Evolutionary conservation across 1,140 invertebrate species (phyloP), one percentile per base, ranked within the genome.

Genomic region (Rhagoletis zephyria): DNA sequence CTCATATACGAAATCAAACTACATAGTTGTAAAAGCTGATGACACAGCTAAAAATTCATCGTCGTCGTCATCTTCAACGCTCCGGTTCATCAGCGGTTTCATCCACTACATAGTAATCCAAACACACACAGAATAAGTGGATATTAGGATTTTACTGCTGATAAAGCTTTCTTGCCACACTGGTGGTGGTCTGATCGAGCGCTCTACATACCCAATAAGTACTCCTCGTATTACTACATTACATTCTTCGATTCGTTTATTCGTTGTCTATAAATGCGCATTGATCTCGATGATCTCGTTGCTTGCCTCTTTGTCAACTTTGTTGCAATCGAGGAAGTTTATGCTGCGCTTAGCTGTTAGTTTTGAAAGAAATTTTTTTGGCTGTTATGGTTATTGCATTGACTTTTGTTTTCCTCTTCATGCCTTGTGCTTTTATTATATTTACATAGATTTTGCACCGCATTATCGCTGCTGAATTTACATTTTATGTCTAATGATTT

Each of bases 211-310:
- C 30, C 14, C 4, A 40, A 51, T 74, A n/a, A n/a, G n/a, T n/a
- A 74, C 14, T 74, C 70, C 12, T 63, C 12, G 30, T 30, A 30
- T 4, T 10, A 63, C 61, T 12, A 1, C 12, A n/a, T n/a, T n/a
- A n/a, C 61, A 48, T 74, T 74, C 70, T 7, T 48, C 48, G 45
- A 48, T 74, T 74, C n/a, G 70, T n/a, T 74, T 16, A 48, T 74
- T 74, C 30, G 45, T 48, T 14, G 70, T 74, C 70, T 48, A 48
- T 30, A 59, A 81, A 81, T 30, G 74, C 74, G n/a, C 45, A 81
- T 81, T 81, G 74, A 81, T 81, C 48, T 81, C 42, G 40, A 30
- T 81, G 74, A 81, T 81, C 74, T 81, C 10, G 74, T 56, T 81
- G 42, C n/a, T n/a, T 56, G n/a, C 9, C 64, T 67, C 9, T 40